These are phyloP conservation scores for Aricia agestis DNA, from an alignment of 1,140 invertebrate genomes.

Conservation along the genomic window DNA sequence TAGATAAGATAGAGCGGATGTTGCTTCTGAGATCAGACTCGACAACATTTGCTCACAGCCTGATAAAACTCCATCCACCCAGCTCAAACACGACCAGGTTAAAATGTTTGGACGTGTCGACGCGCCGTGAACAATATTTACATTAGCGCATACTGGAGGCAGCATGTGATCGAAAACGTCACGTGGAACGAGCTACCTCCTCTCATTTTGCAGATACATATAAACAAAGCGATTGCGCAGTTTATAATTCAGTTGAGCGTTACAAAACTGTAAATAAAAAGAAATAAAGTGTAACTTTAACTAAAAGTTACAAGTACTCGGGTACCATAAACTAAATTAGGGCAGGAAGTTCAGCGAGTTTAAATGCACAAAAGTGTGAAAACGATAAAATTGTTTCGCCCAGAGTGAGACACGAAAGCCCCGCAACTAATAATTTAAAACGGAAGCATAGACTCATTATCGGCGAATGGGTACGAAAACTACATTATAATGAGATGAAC, in stretches of 20 bases:
- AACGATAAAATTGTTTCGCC: background rate
- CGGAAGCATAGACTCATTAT: slow-evolving; percentile 19
- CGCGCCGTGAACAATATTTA: background rate
- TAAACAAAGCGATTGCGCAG: no score
- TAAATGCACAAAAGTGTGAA: slow-evolving; percentile 1
- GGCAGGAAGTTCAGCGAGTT: background rate
- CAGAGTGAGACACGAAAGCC: background rate
- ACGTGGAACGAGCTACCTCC: background rate
- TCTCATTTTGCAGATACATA: background rate
- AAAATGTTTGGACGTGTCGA: slow-evolving; percentile 20
- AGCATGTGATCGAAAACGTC: background rate
- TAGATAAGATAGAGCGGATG: slow-evolving; percentile 71
- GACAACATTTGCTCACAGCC: slow-evolving; percentile 50
- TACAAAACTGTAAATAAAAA: background rate
- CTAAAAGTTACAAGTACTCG: background rate
- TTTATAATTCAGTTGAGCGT: background rate
- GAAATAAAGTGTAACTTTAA: background rate
- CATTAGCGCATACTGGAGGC: background rate
- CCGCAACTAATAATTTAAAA: slow-evolving; percentile 12
- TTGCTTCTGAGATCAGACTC: slow-evolving; percentile 56
- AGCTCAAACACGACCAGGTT: slow-evolving; percentile 27
- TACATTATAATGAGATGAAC: slow-evolving; percentile 58
- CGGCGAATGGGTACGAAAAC: slow-evolving; percentile 33
- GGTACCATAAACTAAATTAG: background rate
- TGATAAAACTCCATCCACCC: slow-evolving; percentile 52